phyloP scores from a whole-genome alignment of 2,888 invertebrate genomes.

The Chaitophorus viminalis region DNA sequence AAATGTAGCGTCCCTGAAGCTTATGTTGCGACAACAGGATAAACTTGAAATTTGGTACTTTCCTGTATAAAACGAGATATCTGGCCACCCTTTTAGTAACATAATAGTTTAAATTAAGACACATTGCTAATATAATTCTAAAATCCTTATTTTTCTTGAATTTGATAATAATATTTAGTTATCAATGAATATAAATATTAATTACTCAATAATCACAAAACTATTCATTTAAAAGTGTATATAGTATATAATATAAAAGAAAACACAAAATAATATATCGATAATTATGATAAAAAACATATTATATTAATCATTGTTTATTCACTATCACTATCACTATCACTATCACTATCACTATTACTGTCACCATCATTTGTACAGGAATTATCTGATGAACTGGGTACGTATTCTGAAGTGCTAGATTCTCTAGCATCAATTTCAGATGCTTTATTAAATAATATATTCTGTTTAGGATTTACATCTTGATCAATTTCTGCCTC shows the following conservation, averaged over 20 bases:
- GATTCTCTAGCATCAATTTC: neutral
- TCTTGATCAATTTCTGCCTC: neutral
- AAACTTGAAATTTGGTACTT: too few species aligned
- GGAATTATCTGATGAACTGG: neutral
- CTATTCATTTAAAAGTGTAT: too few species aligned
- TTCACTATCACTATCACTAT: neutral
- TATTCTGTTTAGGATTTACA: too few species aligned
- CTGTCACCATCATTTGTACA: neutral
- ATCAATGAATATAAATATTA: neutral
- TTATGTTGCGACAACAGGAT: too few species aligned
- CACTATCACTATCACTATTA: too few species aligned
- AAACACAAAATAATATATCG: neutral
- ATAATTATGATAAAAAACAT: neutral
- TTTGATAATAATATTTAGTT: neutral
- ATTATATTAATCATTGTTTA: neutral
- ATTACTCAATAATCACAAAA: neutral
- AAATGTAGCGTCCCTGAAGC: too few species aligned
- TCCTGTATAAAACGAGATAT: too few species aligned
- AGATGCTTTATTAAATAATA: neutral
- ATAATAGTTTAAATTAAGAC: too few species aligned
- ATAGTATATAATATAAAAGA: too few species aligned
- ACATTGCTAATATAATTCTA: too few species aligned
- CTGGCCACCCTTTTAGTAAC: too few species aligned
- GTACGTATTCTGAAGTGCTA: neutral
- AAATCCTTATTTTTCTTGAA: too few species aligned